Evolutionary conservation across 1,140 invertebrate genomes (phyloP), one percentile per base, ranked within the genome.

Genomic region (Coenobita brevimanus): DNA sequence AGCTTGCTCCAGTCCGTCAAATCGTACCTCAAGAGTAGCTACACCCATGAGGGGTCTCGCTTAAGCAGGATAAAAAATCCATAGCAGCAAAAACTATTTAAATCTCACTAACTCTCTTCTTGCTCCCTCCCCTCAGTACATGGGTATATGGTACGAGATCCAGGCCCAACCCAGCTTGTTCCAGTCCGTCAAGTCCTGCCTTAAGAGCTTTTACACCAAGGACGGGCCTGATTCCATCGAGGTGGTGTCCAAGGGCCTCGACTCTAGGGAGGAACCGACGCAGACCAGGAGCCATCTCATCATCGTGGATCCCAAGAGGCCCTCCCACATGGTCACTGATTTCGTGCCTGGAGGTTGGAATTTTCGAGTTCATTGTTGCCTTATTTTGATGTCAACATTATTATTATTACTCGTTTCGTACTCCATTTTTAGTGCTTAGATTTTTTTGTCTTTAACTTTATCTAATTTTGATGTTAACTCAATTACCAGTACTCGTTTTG

Each of bases 121-220:
- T 1, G 0, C 24, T 50, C 6, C 24, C 43, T 15, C 33, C 27
- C 46, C 67, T 8, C 81, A 83, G 81, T 83, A 71, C 43, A 24
- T 83, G 6, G 81, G 81, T 21, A 50, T 50, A 13, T 83, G 81
- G 81, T 83, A 83, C n/a, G 67, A 71, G 43, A 57, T 73, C 27
- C 81, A 83, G 67, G 64, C 81, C 0, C 43, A 83, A 64, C 24
- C n/a, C n/a, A 83, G 46, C 81, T 54, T 83, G 17, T 83, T 83
- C 67, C 81, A 83, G 67, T 50, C 27, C 0, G 33, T 83, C 3
- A 83, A 83, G 67, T 71, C 64, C 24, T 83, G 81, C 41, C 24
- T 83, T 21, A 13, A 62, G 1, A 83, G 81, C 46, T n/a, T 13
- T 30, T 83, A 71, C 67, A 71, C 3, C 4, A n/a, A 13, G 8